Conservation (phyloP, 1,140 invertebrate genomes). For the Agraylea sexmaculata region DNA sequence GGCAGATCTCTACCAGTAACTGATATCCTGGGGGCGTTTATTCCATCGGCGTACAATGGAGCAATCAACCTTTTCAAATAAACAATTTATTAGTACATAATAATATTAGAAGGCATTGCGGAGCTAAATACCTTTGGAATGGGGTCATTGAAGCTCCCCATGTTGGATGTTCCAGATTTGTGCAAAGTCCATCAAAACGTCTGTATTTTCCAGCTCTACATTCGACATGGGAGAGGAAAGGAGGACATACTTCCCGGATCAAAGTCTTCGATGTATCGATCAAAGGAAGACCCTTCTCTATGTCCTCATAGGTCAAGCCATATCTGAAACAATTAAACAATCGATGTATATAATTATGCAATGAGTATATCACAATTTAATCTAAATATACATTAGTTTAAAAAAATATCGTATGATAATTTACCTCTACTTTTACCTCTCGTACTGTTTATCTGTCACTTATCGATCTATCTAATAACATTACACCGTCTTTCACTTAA, state of each 20-base stretch:
- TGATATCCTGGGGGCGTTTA: conserved; percentile 68
- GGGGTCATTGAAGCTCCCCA: conserved; percentile 82
- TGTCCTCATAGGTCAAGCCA: conserved; percentile 70
- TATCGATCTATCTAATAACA: no score
- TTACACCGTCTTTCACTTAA: no score
- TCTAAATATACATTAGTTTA: background rate
- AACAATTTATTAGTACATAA: background rate
- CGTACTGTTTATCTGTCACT: no score
- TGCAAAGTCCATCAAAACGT: conserved; percentile 82
- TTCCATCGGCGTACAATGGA: conserved; percentile 68
- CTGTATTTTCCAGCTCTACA: conserved; percentile 85
- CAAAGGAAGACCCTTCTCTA: conserved; percentile 74
- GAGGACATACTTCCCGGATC: conserved; percentile 76
- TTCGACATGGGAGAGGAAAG: conserved; percentile 75
- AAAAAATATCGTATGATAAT: background rate
- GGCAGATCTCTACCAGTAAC: conserved; percentile 63
- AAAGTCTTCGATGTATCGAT: conserved; percentile 85
- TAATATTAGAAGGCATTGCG: conserved; percentile 4
- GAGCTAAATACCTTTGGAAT: conserved; percentile 54
- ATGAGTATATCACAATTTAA: no score
- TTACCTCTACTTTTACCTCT: no score
- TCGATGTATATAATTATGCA: background rate
- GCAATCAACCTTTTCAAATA: conserved; percentile 49
- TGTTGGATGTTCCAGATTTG: conserved; percentile 79
- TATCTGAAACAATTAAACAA: conserved; percentile 49